Evolutionary conservation across 2,797 vertebrate species (phyloP), one percentile per base, ranked within the genome.

Genomic region (Telmatherina bonti): DNA sequence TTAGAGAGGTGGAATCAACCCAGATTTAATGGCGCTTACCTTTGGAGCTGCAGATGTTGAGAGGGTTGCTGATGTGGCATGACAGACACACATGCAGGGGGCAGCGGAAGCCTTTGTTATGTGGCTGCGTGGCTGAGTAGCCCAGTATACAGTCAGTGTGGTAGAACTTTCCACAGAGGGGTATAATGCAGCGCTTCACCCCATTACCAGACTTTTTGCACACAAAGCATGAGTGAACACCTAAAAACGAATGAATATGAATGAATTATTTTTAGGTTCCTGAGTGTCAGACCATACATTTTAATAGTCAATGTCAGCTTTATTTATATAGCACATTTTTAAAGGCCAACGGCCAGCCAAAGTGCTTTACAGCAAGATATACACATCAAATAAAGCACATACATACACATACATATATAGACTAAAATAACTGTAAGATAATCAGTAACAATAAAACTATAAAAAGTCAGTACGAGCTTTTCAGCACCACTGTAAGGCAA

Each of bases 121-220:
- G 97, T 22, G 92, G 85, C 70, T 96, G 94, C 0, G 97, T 96
- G 62, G 96, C 95, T 0, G 95, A 93, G 43, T 95, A 95, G 60
- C 95, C 95, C 78, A 94, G 74, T 49, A 97, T 95, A 70, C 98
- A 99, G 0, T 96, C 95, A 27, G 93, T 92, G 62, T 99, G 98
- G 88, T 99, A 99, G 81, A 97, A 99, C 88, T 98, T 99, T 70
- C 97, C 98, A 75, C 98, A 99, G 61, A 99, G 90, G 0, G 98
- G 96, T 67, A 98, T 94, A 78, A 97, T 94, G 90, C 98, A 99
- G 78, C 98, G 96, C 85, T 97, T 97, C 35, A 98, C 96, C 33
- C 95, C 95, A 53, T 95, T 87, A 53, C 94, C 97, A 0, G 96
- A 94, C 87, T 92, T 93, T 90, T 98, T 99, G 80, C 98, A 99